phyloP scores from a whole-genome alignment of 1,140 invertebrate species.

The Apis laboriosa region DNA sequence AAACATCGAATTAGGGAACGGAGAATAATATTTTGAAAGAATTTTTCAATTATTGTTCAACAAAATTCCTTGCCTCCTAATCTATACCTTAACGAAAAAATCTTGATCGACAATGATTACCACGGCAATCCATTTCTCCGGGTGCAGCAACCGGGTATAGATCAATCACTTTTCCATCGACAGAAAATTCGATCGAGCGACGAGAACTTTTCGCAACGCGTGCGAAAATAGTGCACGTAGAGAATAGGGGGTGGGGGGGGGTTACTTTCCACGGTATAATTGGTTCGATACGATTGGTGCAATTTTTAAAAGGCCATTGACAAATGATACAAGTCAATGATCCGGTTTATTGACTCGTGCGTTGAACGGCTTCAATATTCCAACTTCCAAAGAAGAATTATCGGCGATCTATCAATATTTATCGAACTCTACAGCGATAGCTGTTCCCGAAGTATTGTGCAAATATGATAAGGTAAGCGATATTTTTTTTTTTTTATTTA shows the following conservation, averaged over 20 bases:
- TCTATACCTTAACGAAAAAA: no score
- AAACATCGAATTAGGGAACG: no score
- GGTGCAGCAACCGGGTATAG: not conserved
- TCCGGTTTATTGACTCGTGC: not conserved
- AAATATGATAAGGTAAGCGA: not conserved
- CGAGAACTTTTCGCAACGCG: not conserved
- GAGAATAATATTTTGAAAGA: no score
- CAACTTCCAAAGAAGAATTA: not conserved
- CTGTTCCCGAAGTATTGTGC: not conserved
- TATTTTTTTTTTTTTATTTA: not conserved
- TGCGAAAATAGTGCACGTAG: not conserved
- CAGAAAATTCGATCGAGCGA: not conserved
- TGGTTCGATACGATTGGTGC: not conserved
- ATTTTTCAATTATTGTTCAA: no score
- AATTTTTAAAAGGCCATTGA: not conserved
- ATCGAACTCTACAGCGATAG: not conserved
- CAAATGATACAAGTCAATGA: not conserved
- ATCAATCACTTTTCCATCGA: not conserved
- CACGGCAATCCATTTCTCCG: no score
- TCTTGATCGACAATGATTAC: no score
- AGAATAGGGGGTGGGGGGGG: not conserved
- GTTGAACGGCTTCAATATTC: not conserved
- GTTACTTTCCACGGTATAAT: not conserved
- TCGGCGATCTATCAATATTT: conserved; percentile 1
- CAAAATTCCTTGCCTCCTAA: no score